phyloP scores from a whole-genome alignment of 2,888 invertebrate genomes.

The Automeris io region DNA sequence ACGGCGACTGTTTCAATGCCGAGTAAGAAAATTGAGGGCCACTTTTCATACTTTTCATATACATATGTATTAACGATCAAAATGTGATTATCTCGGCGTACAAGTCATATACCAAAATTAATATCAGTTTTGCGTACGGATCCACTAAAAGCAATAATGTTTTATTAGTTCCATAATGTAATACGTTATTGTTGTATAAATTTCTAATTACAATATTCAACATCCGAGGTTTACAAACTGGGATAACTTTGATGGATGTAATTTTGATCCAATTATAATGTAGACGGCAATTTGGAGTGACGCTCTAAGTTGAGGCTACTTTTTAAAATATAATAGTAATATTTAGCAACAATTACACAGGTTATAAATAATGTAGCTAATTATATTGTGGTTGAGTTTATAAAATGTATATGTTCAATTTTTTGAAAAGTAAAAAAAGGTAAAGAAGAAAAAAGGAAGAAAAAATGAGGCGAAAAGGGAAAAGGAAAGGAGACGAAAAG shows the following conservation, averaged over 20 bases:
- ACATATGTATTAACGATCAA: neutral
- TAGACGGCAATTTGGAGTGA: neutral
- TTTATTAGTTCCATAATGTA: slow-evolving; percentile 13
- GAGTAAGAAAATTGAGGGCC: too few species aligned
- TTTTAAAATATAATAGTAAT: too few species aligned
- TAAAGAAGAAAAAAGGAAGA: too few species aligned
- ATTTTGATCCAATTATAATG: slow-evolving; percentile 15
- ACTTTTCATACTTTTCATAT: too few species aligned
- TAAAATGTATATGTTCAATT: too few species aligned
- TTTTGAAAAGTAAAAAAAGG: too few species aligned
- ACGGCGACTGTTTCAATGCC: too few species aligned
- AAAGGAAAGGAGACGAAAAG: too few species aligned
- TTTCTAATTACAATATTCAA: slow-evolving; percentile 12
- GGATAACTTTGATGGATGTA: slow-evolving; percentile 20
- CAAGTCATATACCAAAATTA: neutral
- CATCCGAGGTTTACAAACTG: slow-evolving; percentile 18
- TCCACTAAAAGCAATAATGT: neutral
- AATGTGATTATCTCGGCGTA: neutral
- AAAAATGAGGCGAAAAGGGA: too few species aligned
- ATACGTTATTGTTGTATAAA: slow-evolving; percentile 2
- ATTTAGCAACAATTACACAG: too few species aligned
- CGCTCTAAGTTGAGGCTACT: neutral
- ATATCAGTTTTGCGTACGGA: neutral
- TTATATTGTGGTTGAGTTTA: too few species aligned
- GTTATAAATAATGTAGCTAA: too few species aligned